Conservation (phyloP, 2,888 invertebrate species). For the Sminthurides aquaticus region DNA sequence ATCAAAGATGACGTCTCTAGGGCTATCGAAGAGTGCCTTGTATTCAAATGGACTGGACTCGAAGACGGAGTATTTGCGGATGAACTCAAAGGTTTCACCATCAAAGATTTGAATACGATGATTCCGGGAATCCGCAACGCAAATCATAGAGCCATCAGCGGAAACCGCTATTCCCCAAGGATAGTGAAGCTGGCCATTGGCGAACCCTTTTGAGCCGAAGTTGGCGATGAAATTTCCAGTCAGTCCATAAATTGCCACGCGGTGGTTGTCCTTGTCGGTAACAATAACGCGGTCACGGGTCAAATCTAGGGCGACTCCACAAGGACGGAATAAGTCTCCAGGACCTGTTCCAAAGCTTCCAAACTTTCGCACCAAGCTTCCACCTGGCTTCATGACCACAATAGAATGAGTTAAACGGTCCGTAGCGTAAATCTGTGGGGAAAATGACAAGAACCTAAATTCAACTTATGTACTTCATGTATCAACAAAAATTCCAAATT, state of each 20-base stretch:
- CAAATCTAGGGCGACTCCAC: slow-evolving; percentile 29
- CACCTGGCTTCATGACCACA: slow-evolving; percentile 23
- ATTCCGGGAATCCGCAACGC: slow-evolving; percentile 33
- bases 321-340: slow-evolving; percentile 23
- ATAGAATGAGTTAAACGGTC: slow-evolving; percentile 25
- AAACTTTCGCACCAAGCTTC: slow-evolving; percentile 15
- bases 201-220: slow-evolving; percentile 81
- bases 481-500: too few relatives aligned
- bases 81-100: slow-evolving; percentile 9
- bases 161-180: slow-evolving; percentile 40
- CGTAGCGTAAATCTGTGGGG: slow-evolving; percentile 26
- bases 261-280: slow-evolving; percentile 28
- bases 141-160: slow-evolving; percentile 26
- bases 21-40: slow-evolving; percentile 14
- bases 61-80: slow-evolving; percentile 12
- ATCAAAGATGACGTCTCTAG: slow-evolving; percentile 31
- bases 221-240: slow-evolving; percentile 70
- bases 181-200: slow-evolving; percentile 54
- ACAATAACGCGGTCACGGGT: slow-evolving; percentile 11
- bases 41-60: slow-evolving; percentile 1
- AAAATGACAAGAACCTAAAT: slow-evolving; percentile 3
- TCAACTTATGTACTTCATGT: too few relatives aligned
- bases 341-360: slow-evolving; percentile 1
- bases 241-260: slow-evolving; percentile 31
- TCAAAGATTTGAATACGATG: slow-evolving; percentile 37